These are phyloP conservation scores for Hetaerina titia DNA, from an alignment of 2,888 invertebrate species.

Conservation along the genomic window DNA sequence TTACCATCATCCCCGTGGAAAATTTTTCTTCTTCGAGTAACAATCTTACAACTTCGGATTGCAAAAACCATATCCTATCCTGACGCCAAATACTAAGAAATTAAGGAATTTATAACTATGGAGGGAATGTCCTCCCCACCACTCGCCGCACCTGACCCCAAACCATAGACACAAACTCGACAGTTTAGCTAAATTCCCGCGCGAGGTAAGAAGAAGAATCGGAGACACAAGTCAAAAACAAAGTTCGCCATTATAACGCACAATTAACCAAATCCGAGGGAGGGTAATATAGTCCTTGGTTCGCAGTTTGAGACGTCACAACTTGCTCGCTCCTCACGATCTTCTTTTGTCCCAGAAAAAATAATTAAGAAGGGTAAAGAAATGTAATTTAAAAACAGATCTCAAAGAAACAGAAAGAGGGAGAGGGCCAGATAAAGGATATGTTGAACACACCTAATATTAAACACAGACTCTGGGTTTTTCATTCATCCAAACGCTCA, in stretches of 20 bases:
- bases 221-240: background rate
- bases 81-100: too few species aligned
- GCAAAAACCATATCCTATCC: too few species aligned
- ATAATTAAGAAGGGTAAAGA: background rate
- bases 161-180: too few species aligned
- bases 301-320: background rate
- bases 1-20: too few species aligned
- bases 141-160: too few species aligned
- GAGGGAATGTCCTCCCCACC: too few species aligned
- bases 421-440: background rate
- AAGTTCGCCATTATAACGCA: background rate
- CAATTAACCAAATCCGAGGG: background rate
- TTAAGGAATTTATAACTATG: too few species aligned
- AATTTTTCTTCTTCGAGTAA: too few species aligned
- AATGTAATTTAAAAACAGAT: too few species aligned
- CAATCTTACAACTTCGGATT: too few species aligned
- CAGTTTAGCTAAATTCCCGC: too few species aligned
- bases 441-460: background rate
- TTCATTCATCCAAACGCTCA: background rate
- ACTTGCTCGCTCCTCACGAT: background rate
- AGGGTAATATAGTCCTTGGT: background rate
- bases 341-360: background rate
- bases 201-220: background rate
- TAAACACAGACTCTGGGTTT: background rate
- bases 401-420: background rate